phyloP scores from a whole-genome alignment of 2,888 invertebrate genomes.

The Blomia tropicalis region DNA sequence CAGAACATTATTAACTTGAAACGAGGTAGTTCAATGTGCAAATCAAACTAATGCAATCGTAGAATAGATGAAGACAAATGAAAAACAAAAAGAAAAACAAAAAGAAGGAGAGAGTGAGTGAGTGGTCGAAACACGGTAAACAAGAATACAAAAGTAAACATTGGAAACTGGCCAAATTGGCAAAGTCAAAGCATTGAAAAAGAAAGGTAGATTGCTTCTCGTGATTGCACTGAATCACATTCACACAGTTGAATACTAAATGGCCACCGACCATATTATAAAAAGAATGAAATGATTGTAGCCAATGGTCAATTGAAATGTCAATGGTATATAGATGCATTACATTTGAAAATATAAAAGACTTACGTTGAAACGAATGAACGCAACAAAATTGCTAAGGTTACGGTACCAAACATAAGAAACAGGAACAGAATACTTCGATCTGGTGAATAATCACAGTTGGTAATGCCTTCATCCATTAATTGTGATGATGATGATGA shows the following conservation, averaged over 20 bases:
- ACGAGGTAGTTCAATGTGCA: too few species aligned
- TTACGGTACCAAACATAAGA: conserved; percentile 41
- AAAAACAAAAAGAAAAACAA: background rate
- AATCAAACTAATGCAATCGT: background rate
- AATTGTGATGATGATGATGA: background rate
- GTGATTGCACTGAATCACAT: too few species aligned
- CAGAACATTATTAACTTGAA: background rate
- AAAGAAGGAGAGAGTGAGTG: background rate
- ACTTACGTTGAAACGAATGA: conserved; percentile 39
- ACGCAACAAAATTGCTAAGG: conserved; percentile 40
- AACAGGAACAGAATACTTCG: conserved; percentile 38
- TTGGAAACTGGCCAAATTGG: too few species aligned
- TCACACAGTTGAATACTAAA: too few species aligned
- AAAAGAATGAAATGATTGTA: too few species aligned
- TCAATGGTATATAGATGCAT: too few species aligned
- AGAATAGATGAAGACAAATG: background rate
- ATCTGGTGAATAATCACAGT: conserved; percentile 19
- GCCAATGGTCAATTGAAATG: too few species aligned
- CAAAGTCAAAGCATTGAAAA: too few species aligned
- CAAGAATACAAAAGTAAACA: background rate
- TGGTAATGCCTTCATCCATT: background rate
- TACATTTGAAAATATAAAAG: too few species aligned
- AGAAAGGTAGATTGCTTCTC: background rate
- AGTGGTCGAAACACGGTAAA: background rate
- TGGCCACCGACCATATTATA: too few species aligned